These are phyloP conservation scores for Perdita meconis DNA, from an alignment of 2,888 invertebrate species.

Conservation along the genomic window DNA sequence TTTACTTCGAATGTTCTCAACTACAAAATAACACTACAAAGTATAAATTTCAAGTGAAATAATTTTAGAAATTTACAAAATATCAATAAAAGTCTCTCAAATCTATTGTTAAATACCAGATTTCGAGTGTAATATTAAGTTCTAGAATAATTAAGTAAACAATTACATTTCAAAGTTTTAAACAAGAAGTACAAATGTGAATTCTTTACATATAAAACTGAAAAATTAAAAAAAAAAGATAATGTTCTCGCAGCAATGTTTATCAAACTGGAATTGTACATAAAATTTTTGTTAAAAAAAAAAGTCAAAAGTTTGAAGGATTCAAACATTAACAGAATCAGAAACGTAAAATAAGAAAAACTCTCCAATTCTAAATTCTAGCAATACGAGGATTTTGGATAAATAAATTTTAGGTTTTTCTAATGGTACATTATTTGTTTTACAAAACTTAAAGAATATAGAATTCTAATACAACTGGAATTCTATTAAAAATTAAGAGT, in stretches of 20 bases:
- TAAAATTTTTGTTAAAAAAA: slow-evolving; percentile 10
- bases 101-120: slow-evolving; percentile 20
- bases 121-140: slow-evolving; percentile 4
- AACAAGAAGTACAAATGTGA: slow-evolving; percentile 5
- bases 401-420: background rate
- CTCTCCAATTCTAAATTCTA: slow-evolving; percentile 16
- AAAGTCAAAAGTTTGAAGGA: slow-evolving; percentile 8
- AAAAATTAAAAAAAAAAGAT: slow-evolving; percentile 6
- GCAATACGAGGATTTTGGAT: slow-evolving; percentile 3
- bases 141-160: slow-evolving; percentile 24
- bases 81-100: slow-evolving; percentile 24
- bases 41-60: slow-evolving; percentile 5
- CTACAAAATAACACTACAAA: slow-evolving; percentile 21
- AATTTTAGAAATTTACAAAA: background rate
- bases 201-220: background rate
- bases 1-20: background rate
- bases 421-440: slow-evolving; percentile 13
- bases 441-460: slow-evolving; percentile 11
- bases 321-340: slow-evolving; percentile 18
- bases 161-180: slow-evolving; percentile 18
- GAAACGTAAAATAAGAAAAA: slow-evolving; percentile 17
- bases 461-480: slow-evolving; percentile 19
- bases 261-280: slow-evolving; percentile 14
- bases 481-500: slow-evolving; percentile 21
- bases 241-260: background rate